Percentiles rank a stretch among this genome's conserved stretches.
Conservation (phyloP, 2,888 invertebrate genomes). For the Biston stratarius region DNA sequence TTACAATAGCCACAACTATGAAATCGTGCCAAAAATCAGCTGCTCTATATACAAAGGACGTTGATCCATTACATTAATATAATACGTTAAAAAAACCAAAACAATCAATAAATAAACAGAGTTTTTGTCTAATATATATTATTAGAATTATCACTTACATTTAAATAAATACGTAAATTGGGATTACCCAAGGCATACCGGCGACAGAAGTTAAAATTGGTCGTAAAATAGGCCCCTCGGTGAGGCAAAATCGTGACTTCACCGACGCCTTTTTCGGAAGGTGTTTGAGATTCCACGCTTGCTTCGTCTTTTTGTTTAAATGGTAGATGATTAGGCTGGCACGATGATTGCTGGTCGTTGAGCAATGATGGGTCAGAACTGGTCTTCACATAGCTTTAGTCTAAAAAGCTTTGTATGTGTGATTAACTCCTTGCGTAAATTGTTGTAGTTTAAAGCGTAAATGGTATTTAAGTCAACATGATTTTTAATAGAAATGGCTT, state of each 20-base stretch:
- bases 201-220: neutral
- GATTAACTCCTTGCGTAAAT: conserved; percentile 3
- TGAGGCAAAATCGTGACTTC: conserved; percentile 11
- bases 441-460: neutral
- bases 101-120: no score
- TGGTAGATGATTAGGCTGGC: conserved; percentile 42
- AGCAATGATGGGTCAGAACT: conserved; percentile 18
- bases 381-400: neutral
- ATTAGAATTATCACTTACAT: neutral
- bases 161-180: neutral
- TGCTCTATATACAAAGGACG: no score
- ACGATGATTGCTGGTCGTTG: conserved; percentile 41
- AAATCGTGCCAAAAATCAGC: no score
- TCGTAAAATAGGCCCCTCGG: neutral
- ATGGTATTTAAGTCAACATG: neutral
- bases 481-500: no score
- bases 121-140: no score
- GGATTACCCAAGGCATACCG: no score
- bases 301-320: conserved; percentile 41
- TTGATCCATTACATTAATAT: no score
- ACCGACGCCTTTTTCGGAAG: conserved; percentile 21
- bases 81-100: no score
- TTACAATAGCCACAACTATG: no score
- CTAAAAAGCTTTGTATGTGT: conserved; percentile 14
- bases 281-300: conserved; percentile 18